Conservation (phyloP, 2,113 vertebrate species). For the Procapra przewalskii region DNA sequence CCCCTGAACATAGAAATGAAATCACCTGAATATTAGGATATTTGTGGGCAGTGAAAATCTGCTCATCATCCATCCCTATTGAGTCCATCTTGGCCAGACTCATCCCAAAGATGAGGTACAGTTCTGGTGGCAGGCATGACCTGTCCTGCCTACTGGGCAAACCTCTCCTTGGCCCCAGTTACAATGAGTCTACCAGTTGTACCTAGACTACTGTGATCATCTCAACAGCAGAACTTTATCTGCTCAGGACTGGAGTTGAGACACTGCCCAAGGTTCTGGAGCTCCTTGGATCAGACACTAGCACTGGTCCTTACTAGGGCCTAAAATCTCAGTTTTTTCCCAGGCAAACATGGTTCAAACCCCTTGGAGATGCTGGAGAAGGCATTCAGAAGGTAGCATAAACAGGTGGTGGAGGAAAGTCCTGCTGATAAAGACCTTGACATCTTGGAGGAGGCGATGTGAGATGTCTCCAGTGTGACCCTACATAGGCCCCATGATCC, state of each 20-base stretch:
- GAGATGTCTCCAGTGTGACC: background rate
- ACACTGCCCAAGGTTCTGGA: background rate
- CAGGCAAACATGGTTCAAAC: background rate
- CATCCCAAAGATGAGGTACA: background rate
- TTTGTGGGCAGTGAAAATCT: background rate
- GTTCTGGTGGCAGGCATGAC: background rate
- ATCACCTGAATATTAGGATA: background rate
- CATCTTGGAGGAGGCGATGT: background rate
- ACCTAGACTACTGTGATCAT: background rate
- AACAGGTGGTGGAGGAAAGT: too few relatives aligned
- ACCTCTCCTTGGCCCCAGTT: background rate
- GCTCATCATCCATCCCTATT: too few relatives aligned
- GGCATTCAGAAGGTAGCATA: background rate
- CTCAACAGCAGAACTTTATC: background rate
- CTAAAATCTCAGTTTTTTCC: background rate
- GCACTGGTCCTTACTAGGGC: background rate
- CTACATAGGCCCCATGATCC: background rate
- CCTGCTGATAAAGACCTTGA: background rate
- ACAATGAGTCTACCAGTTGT: background rate
- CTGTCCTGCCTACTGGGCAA: background rate
- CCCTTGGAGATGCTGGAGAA: background rate
- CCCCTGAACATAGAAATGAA: background rate
- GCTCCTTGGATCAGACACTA: background rate
- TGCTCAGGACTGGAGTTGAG: background rate
- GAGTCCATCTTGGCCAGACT: background rate